phyloP scores from a whole-genome alignment of 1,140 invertebrate genomes.

The Drosophila sechellia region DNA sequence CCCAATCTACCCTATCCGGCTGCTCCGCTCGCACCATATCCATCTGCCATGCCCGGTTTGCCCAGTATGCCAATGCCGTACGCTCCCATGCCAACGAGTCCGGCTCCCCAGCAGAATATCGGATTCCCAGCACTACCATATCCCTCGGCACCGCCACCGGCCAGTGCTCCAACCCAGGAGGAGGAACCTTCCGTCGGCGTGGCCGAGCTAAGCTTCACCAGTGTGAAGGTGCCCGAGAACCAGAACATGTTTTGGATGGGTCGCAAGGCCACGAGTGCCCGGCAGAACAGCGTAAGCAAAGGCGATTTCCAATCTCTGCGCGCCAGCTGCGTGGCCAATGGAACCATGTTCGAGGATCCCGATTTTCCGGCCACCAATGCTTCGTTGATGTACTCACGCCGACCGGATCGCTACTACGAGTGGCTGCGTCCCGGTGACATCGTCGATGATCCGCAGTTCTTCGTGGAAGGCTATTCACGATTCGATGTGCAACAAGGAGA shows the following conservation, averaged over 20 bases:
- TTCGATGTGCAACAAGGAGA: constrained; percentile 99
- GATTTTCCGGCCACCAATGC: constrained; percentile 92
- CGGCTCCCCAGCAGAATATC: constrained; percentile 49
- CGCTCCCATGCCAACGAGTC: constrained; percentile 54
- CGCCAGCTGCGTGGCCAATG: constrained; percentile 89
- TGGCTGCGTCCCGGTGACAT: constrained; percentile 96
- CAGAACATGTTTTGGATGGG: constrained; percentile 81
- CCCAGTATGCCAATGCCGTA: constrained; percentile 77
- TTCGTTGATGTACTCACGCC: constrained; percentile 92
- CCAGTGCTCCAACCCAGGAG: constrained; percentile 58
- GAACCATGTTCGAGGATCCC: constrained; percentile 93
- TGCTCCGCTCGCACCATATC: constrained; percentile 43
- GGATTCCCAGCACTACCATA: constrained; percentile 56
- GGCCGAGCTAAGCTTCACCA: constrained; percentile 71
- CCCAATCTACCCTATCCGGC: constrained; percentile 68
- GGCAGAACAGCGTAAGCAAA: constrained; percentile 69
- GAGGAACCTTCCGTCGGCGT: constrained; percentile 76
- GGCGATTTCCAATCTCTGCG: constrained; percentile 89
- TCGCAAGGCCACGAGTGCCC: constrained; percentile 57
- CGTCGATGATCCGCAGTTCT: constrained; percentile 93
- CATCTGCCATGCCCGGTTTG: constrained; percentile 50
- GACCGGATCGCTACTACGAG: constrained; percentile 90
- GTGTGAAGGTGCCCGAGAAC: constrained; percentile 78
- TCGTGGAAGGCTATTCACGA: constrained; percentile 96
- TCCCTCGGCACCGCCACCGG: constrained; percentile 50